phyloP scores from a whole-genome alignment of 2,888 invertebrate genomes.

The Drosophila pullipes region DNA sequence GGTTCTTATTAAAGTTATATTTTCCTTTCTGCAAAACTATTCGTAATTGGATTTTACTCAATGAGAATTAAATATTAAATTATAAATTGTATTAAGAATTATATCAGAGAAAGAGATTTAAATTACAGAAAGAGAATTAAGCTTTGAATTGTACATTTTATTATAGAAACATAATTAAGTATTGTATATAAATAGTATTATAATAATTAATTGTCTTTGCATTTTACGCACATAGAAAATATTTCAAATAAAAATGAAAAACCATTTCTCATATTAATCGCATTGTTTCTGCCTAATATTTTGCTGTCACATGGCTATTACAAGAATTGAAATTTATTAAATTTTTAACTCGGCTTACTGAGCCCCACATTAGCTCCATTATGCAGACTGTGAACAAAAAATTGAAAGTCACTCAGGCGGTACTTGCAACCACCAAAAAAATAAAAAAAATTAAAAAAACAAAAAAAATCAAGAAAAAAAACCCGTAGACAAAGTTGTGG shows the following conservation, averaged over 20 bases:
- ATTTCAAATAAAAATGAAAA: background rate
- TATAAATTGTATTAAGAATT: background rate
- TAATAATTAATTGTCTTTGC: background rate
- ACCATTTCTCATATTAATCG: background rate
- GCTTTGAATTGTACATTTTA: background rate
- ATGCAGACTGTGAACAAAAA: slow-evolving; percentile 31
- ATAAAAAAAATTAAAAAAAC: no score
- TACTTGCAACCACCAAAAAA: slow-evolving; percentile 49
- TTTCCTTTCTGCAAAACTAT: background rate
- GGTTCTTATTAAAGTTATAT: background rate
- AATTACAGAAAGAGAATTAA: background rate
- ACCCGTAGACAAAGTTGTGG: slow-evolving; percentile 54
- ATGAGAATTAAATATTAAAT: background rate
- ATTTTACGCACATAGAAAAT: background rate
- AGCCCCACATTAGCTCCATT: slow-evolving; percentile 53
- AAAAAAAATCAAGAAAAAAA: slow-evolving; percentile 11
- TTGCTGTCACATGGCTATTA: slow-evolving; percentile 24
- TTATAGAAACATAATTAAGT: background rate
- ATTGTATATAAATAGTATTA: background rate
- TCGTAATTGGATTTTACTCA: background rate
- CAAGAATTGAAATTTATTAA: slow-evolving; percentile 47
- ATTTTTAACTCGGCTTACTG: slow-evolving; percentile 49
- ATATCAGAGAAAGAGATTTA: background rate
- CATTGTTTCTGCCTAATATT: slow-evolving; percentile 1
- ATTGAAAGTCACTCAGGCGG: slow-evolving; percentile 12